Percentiles rank a stretch among this genome's conserved stretches.
These are phyloP conservation scores for Circaetus cinerascens DNA, from an alignment of 2,113 vertebrate genomes.

Conservation along the genomic window DNA sequence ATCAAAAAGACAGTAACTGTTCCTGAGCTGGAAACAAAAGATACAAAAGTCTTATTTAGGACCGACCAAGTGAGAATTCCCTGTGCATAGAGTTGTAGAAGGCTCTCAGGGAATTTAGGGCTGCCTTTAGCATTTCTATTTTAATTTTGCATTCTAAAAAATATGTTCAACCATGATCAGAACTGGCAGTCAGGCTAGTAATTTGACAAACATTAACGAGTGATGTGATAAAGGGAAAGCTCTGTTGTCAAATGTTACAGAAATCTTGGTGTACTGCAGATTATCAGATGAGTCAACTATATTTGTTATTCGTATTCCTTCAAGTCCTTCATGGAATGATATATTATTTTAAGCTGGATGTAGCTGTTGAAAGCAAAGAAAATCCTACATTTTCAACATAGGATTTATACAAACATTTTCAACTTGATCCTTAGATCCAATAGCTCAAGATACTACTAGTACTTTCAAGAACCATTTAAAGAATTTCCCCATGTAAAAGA, in stretches of 20 bases:
- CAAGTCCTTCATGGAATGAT: background rate
- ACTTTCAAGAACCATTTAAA: background rate
- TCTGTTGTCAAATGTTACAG: background rate
- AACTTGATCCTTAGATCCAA: background rate
- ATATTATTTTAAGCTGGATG: background rate
- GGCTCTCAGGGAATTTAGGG: background rate
- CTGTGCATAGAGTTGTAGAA: background rate
- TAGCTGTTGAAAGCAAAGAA: constrained; percentile 6
- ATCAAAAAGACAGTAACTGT: background rate
- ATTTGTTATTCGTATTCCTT: background rate
- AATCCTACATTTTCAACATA: background rate
- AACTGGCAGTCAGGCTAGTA: background rate
- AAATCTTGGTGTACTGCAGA: background rate
- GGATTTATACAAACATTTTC: background rate
- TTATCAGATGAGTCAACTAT: background rate
- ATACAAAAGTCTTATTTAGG: background rate
- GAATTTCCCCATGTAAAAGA: background rate
- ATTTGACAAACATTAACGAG: background rate
- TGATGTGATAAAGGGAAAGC: background rate
- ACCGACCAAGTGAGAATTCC: background rate
- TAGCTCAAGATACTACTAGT: background rate
- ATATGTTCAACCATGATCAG: background rate
- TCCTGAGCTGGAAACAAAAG: background rate
- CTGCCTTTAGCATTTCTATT: background rate
- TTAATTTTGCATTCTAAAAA: background rate